Base-by-base conservation (phyloP, 2,113 vertebrate genomes). In the Hystrix brachyura region DNA sequence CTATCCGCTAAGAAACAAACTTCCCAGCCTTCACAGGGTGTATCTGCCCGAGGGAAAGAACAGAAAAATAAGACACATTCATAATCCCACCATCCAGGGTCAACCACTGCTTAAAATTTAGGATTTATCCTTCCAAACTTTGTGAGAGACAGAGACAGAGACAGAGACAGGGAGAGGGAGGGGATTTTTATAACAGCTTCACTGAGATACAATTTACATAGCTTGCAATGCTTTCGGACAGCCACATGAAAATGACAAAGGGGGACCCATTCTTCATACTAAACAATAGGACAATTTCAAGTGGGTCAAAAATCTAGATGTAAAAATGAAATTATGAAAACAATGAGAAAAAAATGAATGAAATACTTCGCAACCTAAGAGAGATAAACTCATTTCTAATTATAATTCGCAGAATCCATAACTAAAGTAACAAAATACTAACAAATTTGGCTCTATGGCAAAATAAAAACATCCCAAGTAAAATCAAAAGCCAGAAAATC, bases 401-500 rank as follows among this genome's bases (percentile, higher is more conserved):
- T 80, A 64, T 62, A 78, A 34, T 46, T 80, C 21, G 18, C 69
- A 85, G 84, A 81, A 53, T 25, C 65, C 27, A 64, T 48, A 83
- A 48, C 59, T 83, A 46, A 96, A 87, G 29, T 72, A 57, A 86
- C 55, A 94, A 94, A 97, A 71, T 32, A 87, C 27, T 62, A 92
- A 71, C 43, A 87, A 48, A 48, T 57, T 51, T 18, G 19, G 17
- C 32, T 95, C 51, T 3, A 27, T 74, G 27, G 32, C 80, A 51
- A 74, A 55, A 81, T 23, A 60, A 90, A 85, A 65, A 46, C 64
- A 92, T 38, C 67, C n/a, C 78, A 90, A 92, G 29, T 51, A 80
- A 96, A 93, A 88, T 72, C 34, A 87, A 93, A 97, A 76, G n/a
- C 51, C 57, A 95, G 62, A 90, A 94, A 96, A 94, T 9, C 18